Evolutionary conservation across 2,797 vertebrate genomes (phyloP), one percentile per base, ranked within the genome.

Genomic region (Allobates femoralis): DNA sequence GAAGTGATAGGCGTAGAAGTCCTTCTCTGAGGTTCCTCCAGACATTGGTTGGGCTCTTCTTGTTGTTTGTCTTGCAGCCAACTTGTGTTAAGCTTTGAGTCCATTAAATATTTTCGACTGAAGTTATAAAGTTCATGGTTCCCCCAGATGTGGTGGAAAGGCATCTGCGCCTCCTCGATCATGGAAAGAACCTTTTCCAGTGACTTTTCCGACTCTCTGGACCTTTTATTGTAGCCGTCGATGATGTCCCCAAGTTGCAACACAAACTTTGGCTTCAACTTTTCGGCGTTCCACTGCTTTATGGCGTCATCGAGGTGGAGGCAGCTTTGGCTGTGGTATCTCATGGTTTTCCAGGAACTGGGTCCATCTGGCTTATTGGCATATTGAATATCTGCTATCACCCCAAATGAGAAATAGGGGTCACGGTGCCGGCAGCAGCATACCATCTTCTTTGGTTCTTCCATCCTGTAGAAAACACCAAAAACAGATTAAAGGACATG

Each of bases 91-190:
- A 99, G 95, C 64, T 85, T 66, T 0, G 92, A 97, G 5, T 56
- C 71, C 21, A 88, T 85, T 87, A 98, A 93, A 50, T 87, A 89
- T 32, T 92, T 90, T 88, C 97, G 91, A 89, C 91, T 94, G 91
- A 99, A 99, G 93, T 99, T 99, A 19, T 98, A 99, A 3, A 99
- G 93, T 90, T 99, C 98, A 34, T 99, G 98, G 91, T 99, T 99
- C 0, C 98, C 98, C 98, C 97, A 99, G 0, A 95, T 92, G 21
- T 99, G 97, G 83, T 98, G 96, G 0, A 97, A 95, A 46, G 94
- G 90, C 53, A 81, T 90, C 1, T 88, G 86, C 26, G 93, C 83
- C 86, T 71, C 90, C 79, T 90, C 50, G 85, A 98, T 93, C n/a
- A 91, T 94, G 0, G 79, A 85, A 90, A 98, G 86, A 46, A 98